Percentiles rank a stretch among this genome's conserved stretches.
Conservation (phyloP, 2,888 invertebrate genomes). For the Iselma pallidipennis region DNA sequence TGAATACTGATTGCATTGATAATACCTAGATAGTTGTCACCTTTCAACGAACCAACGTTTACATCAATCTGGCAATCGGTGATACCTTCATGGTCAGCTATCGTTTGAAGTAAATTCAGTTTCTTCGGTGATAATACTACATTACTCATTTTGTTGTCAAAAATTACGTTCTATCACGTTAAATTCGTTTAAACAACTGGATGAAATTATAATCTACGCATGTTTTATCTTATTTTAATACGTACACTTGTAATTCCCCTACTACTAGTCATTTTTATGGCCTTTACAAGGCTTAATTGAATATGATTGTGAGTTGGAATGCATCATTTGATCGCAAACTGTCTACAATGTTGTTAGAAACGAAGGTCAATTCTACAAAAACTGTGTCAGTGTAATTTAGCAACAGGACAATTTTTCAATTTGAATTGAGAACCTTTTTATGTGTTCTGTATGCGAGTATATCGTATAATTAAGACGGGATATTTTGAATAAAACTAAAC, state of each 20-base stretch:
- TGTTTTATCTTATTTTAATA: not conserved
- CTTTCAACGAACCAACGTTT: conserved; percentile 17
- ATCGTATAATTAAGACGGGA: no score
- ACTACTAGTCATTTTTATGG: no score
- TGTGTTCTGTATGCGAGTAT: no score
- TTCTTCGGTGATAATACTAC: not conserved
- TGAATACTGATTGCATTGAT: conserved; percentile 23
- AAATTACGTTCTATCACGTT: not conserved
- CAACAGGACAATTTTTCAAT: no score
- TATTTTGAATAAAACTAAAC: no score
- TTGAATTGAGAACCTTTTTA: no score
- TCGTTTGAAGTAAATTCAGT: not conserved
- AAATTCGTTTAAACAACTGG: not conserved
- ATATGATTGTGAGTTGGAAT: no score
- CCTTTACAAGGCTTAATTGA: no score
- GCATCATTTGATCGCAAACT: no score
- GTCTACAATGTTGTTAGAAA: no score
- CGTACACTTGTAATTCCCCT: not conserved
- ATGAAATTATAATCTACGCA: not conserved
- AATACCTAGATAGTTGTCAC: conserved; percentile 30
- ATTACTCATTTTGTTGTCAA: conserved; percentile 8
- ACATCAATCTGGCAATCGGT: conserved; percentile 17
- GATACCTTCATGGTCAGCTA: conserved; percentile 12
- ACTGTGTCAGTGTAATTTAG: no score
- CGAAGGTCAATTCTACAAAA: no score